Percentiles rank a stretch among this genome's conserved stretches.
phyloP scores from a whole-genome alignment of 2,797 vertebrate species.

The Protosalanx chinensis region DNA sequence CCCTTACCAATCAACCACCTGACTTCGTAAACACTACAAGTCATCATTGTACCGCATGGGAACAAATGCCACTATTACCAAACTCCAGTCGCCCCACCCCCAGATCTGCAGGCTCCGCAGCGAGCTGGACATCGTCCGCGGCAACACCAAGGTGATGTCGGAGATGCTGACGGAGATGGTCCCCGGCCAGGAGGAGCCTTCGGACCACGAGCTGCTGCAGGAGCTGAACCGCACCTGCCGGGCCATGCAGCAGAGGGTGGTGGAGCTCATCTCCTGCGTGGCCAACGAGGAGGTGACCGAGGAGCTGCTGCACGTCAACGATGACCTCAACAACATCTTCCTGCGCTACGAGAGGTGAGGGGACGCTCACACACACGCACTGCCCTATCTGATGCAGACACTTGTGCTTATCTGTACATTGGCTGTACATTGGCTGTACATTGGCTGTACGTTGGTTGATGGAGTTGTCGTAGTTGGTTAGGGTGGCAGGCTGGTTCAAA shows the following conservation, averaged over 20 bases:
- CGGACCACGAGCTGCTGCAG: slow-evolving; percentile 94
- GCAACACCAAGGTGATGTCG: slow-evolving; percentile 98
- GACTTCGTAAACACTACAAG: background rate
- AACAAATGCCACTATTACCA: too few species aligned
- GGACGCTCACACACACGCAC: background rate
- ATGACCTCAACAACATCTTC: slow-evolving; percentile 98
- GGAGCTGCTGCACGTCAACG: slow-evolving; percentile 93
- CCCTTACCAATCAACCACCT: too few species aligned
- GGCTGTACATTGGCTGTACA: too few species aligned
- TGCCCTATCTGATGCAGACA: background rate
- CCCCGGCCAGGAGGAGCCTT: slow-evolving; percentile 92
- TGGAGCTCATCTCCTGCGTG: slow-evolving; percentile 94
- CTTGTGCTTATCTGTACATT: background rate
- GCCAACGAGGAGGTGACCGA: slow-evolving; percentile 94
- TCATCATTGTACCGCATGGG: too few species aligned
- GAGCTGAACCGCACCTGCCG: slow-evolving; percentile 95
- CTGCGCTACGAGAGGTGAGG: slow-evolving; percentile 90
- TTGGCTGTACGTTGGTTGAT: too few species aligned
- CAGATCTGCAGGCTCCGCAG: slow-evolving; percentile 92
- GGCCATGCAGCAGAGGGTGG: slow-evolving; percentile 93
- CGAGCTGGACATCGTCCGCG: slow-evolving; percentile 93
- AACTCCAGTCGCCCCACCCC: background rate
- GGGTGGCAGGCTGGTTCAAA: too few species aligned
- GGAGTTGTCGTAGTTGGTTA: too few species aligned
- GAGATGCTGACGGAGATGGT: slow-evolving; percentile 99